A percentile compares a stretch with the other conserved stretches of the same genome.
phyloP scores from a whole-genome alignment of 2,888 invertebrate genomes.

The Arrhopalites spinosus region DNA sequence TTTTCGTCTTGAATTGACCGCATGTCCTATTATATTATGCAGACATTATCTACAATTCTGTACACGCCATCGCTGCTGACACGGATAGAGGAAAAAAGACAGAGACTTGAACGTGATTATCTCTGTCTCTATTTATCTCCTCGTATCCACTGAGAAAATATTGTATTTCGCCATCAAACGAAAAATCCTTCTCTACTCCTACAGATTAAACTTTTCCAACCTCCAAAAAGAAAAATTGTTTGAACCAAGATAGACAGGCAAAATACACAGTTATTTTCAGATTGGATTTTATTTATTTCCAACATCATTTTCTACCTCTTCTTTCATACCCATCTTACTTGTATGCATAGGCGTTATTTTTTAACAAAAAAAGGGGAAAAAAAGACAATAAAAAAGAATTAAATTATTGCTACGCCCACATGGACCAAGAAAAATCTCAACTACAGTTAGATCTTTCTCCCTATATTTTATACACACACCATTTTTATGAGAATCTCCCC shows the following conservation, averaged over 20 bases:
- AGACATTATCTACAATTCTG: not conserved
- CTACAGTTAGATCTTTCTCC: not conserved
- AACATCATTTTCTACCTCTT: not conserved
- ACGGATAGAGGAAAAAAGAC: constrained; percentile 5
- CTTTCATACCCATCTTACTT: not conserved
- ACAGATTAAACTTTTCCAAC: not conserved
- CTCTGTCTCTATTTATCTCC: not conserved
- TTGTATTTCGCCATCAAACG: constrained; percentile 12
- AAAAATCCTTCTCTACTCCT: not conserved
- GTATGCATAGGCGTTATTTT: not conserved
- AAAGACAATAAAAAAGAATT: not conserved
- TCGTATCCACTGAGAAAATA: constrained; percentile 7
- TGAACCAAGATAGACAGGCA: not conserved
- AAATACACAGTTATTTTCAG: constrained; percentile 14
- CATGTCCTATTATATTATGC: constrained; percentile 28
- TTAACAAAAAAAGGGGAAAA: not conserved
- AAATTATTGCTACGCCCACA: constrained; percentile 4
- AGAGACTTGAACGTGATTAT: not conserved
- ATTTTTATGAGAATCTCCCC: not conserved
- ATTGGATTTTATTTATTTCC: constrained; percentile 12
- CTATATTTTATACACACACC: not conserved
- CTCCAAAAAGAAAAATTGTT: not conserved
- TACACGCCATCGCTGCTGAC: constrained; percentile 3
- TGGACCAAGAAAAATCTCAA: constrained; percentile 1
- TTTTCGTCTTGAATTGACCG: constrained; percentile 21